Conservation (phyloP, 2,888 invertebrate genomes). For the Gastrophysa polygoni region DNA sequence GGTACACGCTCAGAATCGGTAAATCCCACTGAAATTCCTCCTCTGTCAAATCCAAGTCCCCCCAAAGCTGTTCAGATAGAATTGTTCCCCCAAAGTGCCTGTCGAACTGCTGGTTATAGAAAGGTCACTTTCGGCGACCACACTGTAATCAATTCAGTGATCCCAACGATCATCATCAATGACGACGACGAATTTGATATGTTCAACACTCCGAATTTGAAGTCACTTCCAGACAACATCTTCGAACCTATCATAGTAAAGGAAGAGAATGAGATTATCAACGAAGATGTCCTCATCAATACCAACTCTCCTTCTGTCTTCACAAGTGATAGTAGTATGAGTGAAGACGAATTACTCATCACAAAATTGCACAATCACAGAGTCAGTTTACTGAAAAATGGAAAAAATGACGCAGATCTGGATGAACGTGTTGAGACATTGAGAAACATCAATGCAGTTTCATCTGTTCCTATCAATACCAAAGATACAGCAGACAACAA, state of each 20-base stretch:
- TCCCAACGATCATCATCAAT: neutral
- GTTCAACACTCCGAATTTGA: neutral
- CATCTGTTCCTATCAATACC: neutral
- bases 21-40: too few relatives aligned
- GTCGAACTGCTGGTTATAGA: neutral
- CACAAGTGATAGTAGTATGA: neutral
- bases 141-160: neutral
- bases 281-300: neutral
- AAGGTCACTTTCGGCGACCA: neutral
- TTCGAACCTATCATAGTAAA: neutral
- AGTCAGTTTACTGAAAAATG: neutral
- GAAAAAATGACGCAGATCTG: neutral
- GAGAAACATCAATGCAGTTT: neutral
- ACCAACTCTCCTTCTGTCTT: neutral
- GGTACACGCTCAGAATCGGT: too few relatives aligned
- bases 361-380: neutral
- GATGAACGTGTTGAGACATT: neutral
- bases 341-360: neutral
- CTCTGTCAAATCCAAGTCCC: too few relatives aligned
- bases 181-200: neutral
- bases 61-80: neutral
- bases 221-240: neutral
- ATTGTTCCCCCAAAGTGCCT: neutral
- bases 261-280: neutral
- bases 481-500: too few relatives aligned